Evolutionary conservation across 2,888 invertebrate genomes (phyloP).

Genomic region (Diploptera punctata): DNA sequence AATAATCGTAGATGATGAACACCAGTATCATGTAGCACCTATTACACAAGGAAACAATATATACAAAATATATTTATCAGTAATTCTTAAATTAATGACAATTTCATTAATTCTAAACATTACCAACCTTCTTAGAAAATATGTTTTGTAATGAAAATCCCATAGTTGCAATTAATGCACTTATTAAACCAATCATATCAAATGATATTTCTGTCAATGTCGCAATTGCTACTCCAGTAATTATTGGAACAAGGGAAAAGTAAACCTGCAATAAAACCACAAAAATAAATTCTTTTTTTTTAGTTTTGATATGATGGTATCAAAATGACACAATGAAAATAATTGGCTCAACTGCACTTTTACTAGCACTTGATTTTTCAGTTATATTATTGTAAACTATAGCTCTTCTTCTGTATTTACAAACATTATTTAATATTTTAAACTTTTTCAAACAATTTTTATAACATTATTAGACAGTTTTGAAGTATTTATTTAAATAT

Average conservation of each 20-base stretch:
- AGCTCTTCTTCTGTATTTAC: too few species aligned
- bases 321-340: too few species aligned
- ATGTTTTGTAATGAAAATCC: slow-evolving; percentile 94
- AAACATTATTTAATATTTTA: too few species aligned
- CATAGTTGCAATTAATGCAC: slow-evolving; percentile 88
- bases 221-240: slow-evolving; percentile 88
- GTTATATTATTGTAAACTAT: too few species aligned
- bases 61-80: neutral
- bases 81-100: neutral
- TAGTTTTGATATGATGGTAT: too few species aligned
- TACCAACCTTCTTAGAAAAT: slow-evolving; percentile 87
- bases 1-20: slow-evolving; percentile 90
- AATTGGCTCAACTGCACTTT: too few species aligned
- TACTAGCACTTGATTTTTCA: too few species aligned
- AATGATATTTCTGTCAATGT: slow-evolving; percentile 93
- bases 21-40: slow-evolving; percentile 84
- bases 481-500: too few species aligned
- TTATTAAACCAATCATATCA: slow-evolving; percentile 81
- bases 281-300: too few species aligned
- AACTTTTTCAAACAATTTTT: too few species aligned
- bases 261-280: slow-evolving; percentile 68
- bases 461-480: too few species aligned
- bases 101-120: neutral
- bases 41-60: slow-evolving; percentile 35
- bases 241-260: slow-evolving; percentile 86